These are phyloP conservation scores for Indicator indicator DNA, from an alignment of 2,113 vertebrate genomes.

Conservation along the genomic window DNA sequence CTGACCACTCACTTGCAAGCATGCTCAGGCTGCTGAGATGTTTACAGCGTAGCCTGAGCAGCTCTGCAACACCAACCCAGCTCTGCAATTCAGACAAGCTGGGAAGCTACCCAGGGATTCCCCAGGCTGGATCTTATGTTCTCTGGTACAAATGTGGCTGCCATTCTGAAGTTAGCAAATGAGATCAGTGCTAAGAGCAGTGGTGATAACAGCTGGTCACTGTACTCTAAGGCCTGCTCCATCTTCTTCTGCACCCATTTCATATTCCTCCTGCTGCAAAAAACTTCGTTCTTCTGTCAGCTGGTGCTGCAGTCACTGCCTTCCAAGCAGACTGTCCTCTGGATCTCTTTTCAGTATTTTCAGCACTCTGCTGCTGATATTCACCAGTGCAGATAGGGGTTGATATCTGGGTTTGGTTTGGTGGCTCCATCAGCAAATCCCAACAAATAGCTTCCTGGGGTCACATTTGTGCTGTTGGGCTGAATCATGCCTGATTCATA, in stretches of 20 bases:
- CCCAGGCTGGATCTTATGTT: not conserved
- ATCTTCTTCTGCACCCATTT: not conserved
- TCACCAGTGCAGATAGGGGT: not conserved
- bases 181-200: not conserved
- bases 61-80: not conserved
- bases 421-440: not conserved
- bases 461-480: slow-evolving; percentile 14
- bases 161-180: not conserved
- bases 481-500: slow-evolving; percentile 56
- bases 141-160: slow-evolving; percentile 6
- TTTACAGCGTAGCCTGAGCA: not conserved
- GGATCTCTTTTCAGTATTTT: not conserved
- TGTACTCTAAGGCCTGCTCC: not conserved
- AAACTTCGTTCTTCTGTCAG: not conserved
- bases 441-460: slow-evolving; percentile 16
- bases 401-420: not conserved
- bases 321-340: not conserved
- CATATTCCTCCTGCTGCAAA: not conserved
- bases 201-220: not conserved
- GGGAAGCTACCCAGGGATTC: slow-evolving; percentile 47
- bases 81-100: not conserved
- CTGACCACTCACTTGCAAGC: not conserved
- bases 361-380: not conserved
- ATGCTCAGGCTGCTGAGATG: not conserved
- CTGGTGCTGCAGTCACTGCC: not conserved